phyloP scores from a whole-genome alignment of 2,113 vertebrate genomes.

The Dendrocopos noguchii region DNA sequence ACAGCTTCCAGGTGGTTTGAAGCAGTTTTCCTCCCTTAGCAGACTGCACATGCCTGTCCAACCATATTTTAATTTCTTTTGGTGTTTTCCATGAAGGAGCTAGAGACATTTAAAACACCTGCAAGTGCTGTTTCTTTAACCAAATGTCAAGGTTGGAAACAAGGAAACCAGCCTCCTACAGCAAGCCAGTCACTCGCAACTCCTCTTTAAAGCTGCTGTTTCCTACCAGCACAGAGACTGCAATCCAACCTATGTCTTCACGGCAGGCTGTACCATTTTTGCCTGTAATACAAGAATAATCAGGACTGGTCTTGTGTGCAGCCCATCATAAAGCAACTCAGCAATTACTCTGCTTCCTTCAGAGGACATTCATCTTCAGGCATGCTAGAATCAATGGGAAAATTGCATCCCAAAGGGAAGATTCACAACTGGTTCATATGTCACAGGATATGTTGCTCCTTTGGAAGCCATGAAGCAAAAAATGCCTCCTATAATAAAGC shows the following conservation, averaged over 20 bases:
- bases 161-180: neutral
- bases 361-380: too few species aligned
- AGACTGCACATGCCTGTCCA: neutral
- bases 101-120: neutral
- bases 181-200: neutral
- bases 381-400: rapidly evolving
- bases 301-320: neutral
- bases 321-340: neutral
- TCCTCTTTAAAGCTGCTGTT: neutral
- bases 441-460: rapidly evolving
- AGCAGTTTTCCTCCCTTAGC: neutral
- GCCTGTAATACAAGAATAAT: neutral
- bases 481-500: neutral
- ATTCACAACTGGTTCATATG: neutral
- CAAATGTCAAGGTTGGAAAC: neutral
- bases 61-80: neutral
- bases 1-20: neutral
- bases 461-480: rapidly evolving
- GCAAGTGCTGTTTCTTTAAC: neutral
- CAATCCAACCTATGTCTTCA: neutral
- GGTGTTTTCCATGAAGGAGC: neutral
- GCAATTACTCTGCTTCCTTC: neutral
- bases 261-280: neutral
- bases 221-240: neutral
- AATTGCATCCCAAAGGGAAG: neutral